These are phyloP conservation scores for Aphrophora alni DNA, from an alignment of 2,888 invertebrate genomes.

Conservation along the genomic window DNA sequence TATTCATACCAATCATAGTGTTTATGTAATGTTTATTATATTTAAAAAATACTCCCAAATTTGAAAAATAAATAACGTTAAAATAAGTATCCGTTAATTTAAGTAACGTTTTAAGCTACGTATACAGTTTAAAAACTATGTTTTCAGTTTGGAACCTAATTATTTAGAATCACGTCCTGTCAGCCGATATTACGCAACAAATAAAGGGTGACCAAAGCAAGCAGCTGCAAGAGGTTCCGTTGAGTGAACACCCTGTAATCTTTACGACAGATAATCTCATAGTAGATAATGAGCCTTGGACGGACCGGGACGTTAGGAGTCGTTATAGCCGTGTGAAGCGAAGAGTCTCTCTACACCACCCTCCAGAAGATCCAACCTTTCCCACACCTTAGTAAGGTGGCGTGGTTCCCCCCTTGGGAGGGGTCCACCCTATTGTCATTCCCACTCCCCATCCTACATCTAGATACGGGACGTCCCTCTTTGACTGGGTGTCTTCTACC, in stretches of 20 bases:
- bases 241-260: not conserved
- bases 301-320: not conserved
- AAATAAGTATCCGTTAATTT: too few relatives aligned
- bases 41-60: too few relatives aligned
- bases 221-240: not conserved
- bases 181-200: not conserved
- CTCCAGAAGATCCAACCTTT: not conserved
- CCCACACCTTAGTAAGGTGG: not conserved
- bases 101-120: too few relatives aligned
- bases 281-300: not conserved
- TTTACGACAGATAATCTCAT: slow-evolving; percentile 2
- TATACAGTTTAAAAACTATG: not conserved
- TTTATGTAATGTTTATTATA: too few relatives aligned
- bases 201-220: not conserved
- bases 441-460: not conserved
- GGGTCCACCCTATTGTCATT: not conserved
- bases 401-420: not conserved
- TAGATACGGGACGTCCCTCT: not conserved
- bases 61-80: too few relatives aligned
- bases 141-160: not conserved
- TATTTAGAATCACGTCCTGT: not conserved
- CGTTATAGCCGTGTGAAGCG: not conserved
- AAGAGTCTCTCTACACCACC: not conserved
- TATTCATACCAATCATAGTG: too few relatives aligned
- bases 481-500: not conserved